Conservation (phyloP, 2,888 invertebrate species). For the Rhamphomyia laevipes region DNA sequence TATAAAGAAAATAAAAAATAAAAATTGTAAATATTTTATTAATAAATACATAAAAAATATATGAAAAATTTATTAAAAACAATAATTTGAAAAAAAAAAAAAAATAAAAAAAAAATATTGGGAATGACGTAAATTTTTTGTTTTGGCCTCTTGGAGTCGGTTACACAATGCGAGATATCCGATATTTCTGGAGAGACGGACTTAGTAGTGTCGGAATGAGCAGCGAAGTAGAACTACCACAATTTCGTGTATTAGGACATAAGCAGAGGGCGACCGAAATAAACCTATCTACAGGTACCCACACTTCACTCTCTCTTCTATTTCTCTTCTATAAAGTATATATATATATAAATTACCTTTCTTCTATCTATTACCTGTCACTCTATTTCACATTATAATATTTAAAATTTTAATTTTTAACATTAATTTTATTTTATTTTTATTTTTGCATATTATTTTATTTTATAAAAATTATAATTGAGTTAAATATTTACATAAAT, state of each 20-base stretch:
- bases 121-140: constrained; percentile 30
- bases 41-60: constrained; percentile 3
- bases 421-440: too few relatives aligned
- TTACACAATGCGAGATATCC: constrained; percentile 96
- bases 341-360: neutral
- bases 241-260: constrained; percentile 94
- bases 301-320: constrained; percentile 13
- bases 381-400: too few relatives aligned
- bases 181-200: constrained; percentile 92
- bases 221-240: constrained; percentile 90
- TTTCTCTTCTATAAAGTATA: neutral
- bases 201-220: constrained; percentile 88
- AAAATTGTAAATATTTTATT: constrained; percentile 7
- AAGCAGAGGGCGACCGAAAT: constrained; percentile 89
- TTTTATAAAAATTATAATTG: too few relatives aligned
- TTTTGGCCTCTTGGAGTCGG: constrained; percentile 54
- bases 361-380: too few relatives aligned
- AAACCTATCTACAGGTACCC: constrained; percentile 88
- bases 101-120: constrained; percentile 18
- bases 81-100: constrained; percentile 6
- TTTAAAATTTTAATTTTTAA: too few relatives aligned
- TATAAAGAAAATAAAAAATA: constrained; percentile 3
- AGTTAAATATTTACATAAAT: too few relatives aligned
- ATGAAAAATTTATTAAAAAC: constrained; percentile 3
- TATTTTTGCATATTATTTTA: too few relatives aligned